Conservation (phyloP, 1,140 invertebrate species). For the Aleiodes sp. region DNA sequence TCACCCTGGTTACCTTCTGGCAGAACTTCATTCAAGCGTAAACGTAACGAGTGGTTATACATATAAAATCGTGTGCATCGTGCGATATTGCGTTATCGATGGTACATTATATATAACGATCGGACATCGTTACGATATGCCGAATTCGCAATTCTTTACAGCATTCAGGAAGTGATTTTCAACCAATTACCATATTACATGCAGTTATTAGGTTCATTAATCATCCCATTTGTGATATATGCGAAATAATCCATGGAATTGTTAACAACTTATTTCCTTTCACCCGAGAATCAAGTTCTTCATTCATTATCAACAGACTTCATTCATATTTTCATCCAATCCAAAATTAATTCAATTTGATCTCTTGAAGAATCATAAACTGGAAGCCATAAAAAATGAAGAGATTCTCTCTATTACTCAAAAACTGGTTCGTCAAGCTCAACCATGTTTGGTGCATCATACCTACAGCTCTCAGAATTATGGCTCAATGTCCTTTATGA, state of each 20-base stretch:
- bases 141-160: constrained; percentile 7
- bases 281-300: too few species aligned
- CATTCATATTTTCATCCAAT: too few species aligned
- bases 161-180: constrained; percentile 20
- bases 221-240: too few species aligned
- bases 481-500: background rate
- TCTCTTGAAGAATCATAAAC: too few species aligned
- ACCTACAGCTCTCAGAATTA: background rate
- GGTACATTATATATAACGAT: constrained; percentile 11
- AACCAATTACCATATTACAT: too few species aligned
- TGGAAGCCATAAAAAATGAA: too few species aligned
- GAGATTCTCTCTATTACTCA: background rate
- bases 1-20: background rate
- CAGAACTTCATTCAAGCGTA: constrained; percentile 29
- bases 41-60: constrained; percentile 27
- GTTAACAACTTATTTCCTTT: too few species aligned
- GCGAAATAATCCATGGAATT: too few species aligned
- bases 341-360: too few species aligned
- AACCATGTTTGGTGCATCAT: background rate
- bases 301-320: too few species aligned
- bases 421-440: background rate
- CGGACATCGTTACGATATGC: constrained; percentile 22
- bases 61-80: background rate
- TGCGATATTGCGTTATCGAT: constrained; percentile 25
- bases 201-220: too few species aligned